A percentile compares a stretch with the other conserved stretches of the same genome.
phyloP scores from a whole-genome alignment of 2,113 vertebrate species.

The Engystomops pustulosus region DNA sequence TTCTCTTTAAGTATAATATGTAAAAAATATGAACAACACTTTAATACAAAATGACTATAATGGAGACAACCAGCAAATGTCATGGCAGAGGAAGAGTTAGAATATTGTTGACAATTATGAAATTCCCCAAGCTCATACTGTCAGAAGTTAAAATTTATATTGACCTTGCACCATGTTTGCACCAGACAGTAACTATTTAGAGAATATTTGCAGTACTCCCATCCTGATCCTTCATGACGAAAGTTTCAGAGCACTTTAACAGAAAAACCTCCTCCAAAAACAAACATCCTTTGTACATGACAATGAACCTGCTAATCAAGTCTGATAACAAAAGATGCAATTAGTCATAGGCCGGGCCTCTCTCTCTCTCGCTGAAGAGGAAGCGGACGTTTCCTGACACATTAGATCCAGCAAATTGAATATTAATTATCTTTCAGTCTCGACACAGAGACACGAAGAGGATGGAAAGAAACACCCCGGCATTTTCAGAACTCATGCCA shows the following conservation, averaged over 20 bases:
- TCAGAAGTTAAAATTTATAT: background rate
- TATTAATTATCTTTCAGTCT: constrained; percentile 47
- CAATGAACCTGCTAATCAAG: constrained; percentile 45
- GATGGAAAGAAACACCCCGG: constrained; percentile 21
- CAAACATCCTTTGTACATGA: constrained; percentile 52
- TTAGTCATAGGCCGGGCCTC: constrained; percentile 45
- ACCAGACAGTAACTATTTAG: constrained; percentile 6
- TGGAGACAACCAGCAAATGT: no score
- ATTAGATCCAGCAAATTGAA: constrained; percentile 46
- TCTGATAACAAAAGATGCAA: constrained; percentile 50
- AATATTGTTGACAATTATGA: background rate
- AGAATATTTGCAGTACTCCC: constrained; percentile 23
- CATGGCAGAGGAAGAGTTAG: no score
- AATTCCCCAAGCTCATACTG: background rate
- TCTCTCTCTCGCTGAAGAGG: constrained; percentile 26
- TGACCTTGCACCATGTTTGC: background rate
- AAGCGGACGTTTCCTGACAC: constrained; percentile 47
- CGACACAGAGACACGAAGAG: constrained; percentile 36
- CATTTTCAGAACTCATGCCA: constrained; percentile 46
- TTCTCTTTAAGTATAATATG: no score
- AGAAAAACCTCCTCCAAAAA: constrained; percentile 8
- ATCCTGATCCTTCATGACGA: constrained; percentile 13
- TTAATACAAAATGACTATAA: no score
- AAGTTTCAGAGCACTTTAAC: constrained; percentile 12
- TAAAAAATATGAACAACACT: no score